Base-by-base conservation (phyloP, 2,113 vertebrate genomes). In the Stigmatopora nigra region DNA sequence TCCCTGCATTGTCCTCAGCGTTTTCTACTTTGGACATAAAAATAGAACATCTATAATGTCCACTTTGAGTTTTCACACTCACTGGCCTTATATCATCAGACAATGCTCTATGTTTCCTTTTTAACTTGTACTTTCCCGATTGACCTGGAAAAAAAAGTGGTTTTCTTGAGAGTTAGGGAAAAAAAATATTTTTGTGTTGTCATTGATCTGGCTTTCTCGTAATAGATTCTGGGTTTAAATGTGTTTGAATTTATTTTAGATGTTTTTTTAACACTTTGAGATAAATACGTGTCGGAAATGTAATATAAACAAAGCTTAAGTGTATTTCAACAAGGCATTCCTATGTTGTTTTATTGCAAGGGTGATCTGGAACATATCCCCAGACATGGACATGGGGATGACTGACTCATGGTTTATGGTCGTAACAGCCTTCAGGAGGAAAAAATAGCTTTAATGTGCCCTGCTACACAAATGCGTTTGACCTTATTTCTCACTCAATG, bases 1-100 rank as follows among this genome's bases (percentile, higher is more conserved):
- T 81, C 70, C 64, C 17, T 13, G 65, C 41, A 76, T 76, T 83
- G 79, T 82, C 73, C 73, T 38, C 20, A 0, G 8, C 16, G 20
- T 1, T 45, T 61, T 61, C 38, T 44, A n/a, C 19, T 48, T 12
- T 31, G 9, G 20, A 62, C 44, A 58, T 49, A 56, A 52, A 56
- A 63, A 71, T 14, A 63, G 13, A 38, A 5, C 56, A 52, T 77
- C 31, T 59, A 17, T 59, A 64, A 55, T 38, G 5, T 35, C 65
- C n/a, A 59, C 52, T 63, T 61, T 72, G 20, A 74, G 48, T 55
- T 38, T 38, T 36, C 38, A 57, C 55, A 57, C 55, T 35, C 55
- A 36, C 25, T 36, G 55, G 31, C 57, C 35, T 38, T 35, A 19
- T 20, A 38, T 45, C 5, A 20, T 20, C 12, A 7, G 45, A 60